Evolutionary conservation across 1,140 invertebrate genomes (phyloP), one percentile per base, ranked within the genome.

Genomic region (Vanessa tameamea): DNA sequence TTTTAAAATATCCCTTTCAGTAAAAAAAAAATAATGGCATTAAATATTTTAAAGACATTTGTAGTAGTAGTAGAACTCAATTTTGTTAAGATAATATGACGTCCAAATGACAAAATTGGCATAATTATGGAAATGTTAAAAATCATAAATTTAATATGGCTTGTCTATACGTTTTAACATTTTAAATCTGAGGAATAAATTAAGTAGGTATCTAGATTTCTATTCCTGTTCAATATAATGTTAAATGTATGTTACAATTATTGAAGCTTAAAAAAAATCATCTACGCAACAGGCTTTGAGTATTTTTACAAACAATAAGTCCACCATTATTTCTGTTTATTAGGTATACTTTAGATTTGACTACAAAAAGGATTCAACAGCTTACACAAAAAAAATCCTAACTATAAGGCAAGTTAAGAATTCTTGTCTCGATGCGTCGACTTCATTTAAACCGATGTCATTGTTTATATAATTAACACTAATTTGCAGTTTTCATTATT

Each of bases 381-480:
- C n/a, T 43, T 26, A 53, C 15, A 63, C 15, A 63, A 47, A 69
- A 74, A 74, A 64, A 48, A 61, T 64, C 47, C 72, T 71, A 75
- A 75, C 59, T 48, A 70, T 67, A 75, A 75, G 69, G 65, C 73
- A 71, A 76, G 85, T 86, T 86, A 83, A 73, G 79, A 82, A 90
- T 88, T 88, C 87, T 78, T 65, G 74, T 86, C 85, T 86, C 80
- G 87, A 79, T 78, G 74, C 74, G 48, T 69, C 76, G 75, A 72
- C 77, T 81, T 90, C 83, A 87, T 90, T 88, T 85, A 82, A 79
- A 63, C 74, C 80, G 82, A 83, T 87, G 83, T 89, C 87, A 87
- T 87, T 89, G 88, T 86, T 87, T 90, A 87, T 87, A 83, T 88
- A 92, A 92, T 92, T 88, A 89, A 85, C 86, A 92, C 85, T 86